phyloP scores from a whole-genome alignment of 2,113 vertebrate genomes.

The Ammodytes dubius region DNA sequence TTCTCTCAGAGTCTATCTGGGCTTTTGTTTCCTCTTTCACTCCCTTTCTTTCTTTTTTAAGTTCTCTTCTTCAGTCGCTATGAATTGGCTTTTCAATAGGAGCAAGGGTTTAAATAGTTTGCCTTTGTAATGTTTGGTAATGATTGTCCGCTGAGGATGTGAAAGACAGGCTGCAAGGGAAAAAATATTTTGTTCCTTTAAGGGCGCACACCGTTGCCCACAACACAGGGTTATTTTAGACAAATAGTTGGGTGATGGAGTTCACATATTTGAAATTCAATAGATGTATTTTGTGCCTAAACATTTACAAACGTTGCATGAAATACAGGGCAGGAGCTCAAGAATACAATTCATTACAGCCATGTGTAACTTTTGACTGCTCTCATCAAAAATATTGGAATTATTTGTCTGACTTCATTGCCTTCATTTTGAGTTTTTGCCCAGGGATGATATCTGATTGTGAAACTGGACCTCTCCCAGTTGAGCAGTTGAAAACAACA shows the following conservation, averaged over 20 bases:
- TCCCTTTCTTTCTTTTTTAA: conserved; percentile 53
- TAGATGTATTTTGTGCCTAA: background rate
- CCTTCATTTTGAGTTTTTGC: conserved; percentile 25
- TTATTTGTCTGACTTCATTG: background rate
- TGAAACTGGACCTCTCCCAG: background rate
- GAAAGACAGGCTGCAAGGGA: conserved; percentile 46
- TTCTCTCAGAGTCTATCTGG: conserved; percentile 61
- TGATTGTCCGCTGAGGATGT: conserved; percentile 73
- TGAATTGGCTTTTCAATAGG: conserved; percentile 67
- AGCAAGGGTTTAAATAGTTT: conserved; percentile 82
- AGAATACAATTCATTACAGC: background rate
- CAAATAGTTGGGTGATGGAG: background rate
- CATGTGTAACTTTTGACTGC: background rate
- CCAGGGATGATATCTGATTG: conserved; percentile 4
- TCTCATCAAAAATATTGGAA: background rate
- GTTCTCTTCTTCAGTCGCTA: conserved; percentile 56
- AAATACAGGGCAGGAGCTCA: background rate
- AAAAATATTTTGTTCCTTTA: conserved; percentile 39
- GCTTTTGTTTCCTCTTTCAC: conserved; percentile 67
- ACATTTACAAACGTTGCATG: background rate
- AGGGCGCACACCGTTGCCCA: conserved; percentile 13
- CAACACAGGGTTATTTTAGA: conserved; percentile 4
- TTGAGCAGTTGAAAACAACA: background rate
- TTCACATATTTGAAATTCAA: background rate
- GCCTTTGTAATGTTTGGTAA: conserved; percentile 77